These are phyloP conservation scores for Drosophila auraria DNA, from an alignment of 1,140 invertebrate species.

Conservation along the genomic window DNA sequence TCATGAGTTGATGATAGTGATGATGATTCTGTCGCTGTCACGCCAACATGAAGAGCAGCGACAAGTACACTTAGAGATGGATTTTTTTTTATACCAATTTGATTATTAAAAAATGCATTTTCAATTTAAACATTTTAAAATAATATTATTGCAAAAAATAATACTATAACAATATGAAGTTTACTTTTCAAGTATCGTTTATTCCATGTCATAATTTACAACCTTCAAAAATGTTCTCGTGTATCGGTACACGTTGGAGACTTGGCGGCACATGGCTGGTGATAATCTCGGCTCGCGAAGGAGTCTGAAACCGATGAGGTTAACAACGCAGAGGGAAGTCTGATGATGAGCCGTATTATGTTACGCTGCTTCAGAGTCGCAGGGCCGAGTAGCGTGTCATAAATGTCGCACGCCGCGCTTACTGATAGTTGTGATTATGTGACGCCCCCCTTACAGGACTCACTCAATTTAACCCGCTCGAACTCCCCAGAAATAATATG, in stretches of 20 bases:
- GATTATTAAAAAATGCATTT: neutral
- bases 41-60: slow-evolving; percentile 37
- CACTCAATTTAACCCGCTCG: neutral
- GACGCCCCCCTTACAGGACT: neutral
- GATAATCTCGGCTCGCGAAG: slow-evolving; percentile 53
- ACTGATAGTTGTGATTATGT: slow-evolving; percentile 76
- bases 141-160: too few relatives aligned
- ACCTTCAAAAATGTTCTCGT: neutral
- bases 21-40: slow-evolving; percentile 43
- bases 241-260: neutral
- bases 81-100: neutral
- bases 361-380: slow-evolving; percentile 46
- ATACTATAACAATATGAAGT: too few relatives aligned
- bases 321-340: slow-evolving; percentile 51
- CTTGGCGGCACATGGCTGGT: slow-evolving; percentile 40
- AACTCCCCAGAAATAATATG: slow-evolving; percentile 7
- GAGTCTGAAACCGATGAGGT: slow-evolving; percentile 72
- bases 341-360: slow-evolving; percentile 79
- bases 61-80: neutral
- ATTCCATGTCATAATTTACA: neutral
- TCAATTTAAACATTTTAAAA: too few relatives aligned
- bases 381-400: slow-evolving; percentile 66
- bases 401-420: slow-evolving; percentile 77
- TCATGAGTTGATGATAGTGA: slow-evolving; percentile 47
- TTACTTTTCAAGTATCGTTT: neutral